A percentile compares a stretch with the other conserved stretches of the same genome.
phyloP scores from a whole-genome alignment of 2,113 vertebrate genomes.

The Hymenochirus boettgeri region DNA sequence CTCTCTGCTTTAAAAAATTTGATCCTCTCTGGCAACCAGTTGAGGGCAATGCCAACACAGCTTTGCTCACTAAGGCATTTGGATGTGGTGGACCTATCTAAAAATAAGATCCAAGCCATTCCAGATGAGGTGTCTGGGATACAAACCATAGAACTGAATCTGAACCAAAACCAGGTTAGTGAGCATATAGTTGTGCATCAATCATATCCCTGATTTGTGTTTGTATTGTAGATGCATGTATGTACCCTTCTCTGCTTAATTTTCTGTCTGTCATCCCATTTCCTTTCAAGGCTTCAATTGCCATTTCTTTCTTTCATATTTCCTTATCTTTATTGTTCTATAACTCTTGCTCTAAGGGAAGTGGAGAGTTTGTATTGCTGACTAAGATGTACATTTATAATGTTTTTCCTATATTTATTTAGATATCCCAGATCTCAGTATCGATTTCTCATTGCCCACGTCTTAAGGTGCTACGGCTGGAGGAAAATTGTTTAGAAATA shows the following conservation, averaged over 20 bases:
- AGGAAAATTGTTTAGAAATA: constrained; percentile 96
- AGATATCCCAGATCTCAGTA: constrained; percentile 85
- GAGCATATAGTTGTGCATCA: neutral
- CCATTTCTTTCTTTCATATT: too few species aligned
- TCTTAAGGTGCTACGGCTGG: constrained; percentile 90
- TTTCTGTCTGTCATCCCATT: too few species aligned
- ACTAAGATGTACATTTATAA: too few species aligned
- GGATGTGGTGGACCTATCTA: constrained; percentile 89
- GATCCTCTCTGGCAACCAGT: constrained; percentile 81
- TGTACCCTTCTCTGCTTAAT: too few species aligned
- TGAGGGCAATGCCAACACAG: constrained; percentile 75
- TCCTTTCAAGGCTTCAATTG: too few species aligned
- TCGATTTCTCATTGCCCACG: constrained; percentile 82
- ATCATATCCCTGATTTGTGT: too few species aligned
- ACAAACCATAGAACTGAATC: constrained; percentile 92
- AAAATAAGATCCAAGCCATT: constrained; percentile 82
- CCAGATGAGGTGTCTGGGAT: constrained; percentile 76
- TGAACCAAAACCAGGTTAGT: constrained; percentile 96
- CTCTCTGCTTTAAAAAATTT: constrained; percentile 83
- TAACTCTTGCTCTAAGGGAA: too few species aligned
- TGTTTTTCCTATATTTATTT: constrained; percentile 18
- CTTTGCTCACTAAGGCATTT: constrained; percentile 81
- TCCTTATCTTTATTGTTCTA: too few species aligned
- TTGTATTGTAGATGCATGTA: too few species aligned
- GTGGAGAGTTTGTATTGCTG: too few species aligned